Conservation (phyloP, 2,113 vertebrate genomes). For the Pachyramphus minor region DNA sequence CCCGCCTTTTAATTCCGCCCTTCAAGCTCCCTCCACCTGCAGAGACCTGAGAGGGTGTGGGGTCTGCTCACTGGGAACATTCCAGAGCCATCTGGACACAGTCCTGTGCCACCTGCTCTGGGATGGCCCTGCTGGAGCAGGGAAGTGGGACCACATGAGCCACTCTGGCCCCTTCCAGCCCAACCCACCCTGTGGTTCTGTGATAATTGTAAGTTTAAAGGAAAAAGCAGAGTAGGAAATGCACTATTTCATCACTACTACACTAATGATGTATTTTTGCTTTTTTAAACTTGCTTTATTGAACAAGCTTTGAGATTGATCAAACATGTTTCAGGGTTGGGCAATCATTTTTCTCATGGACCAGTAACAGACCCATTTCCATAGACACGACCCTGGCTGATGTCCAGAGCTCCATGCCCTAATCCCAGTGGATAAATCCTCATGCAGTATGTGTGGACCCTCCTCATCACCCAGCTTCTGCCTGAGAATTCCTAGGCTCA, state of each 20-base stretch:
- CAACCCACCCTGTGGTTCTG: neutral
- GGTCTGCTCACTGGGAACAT: too few relatives aligned
- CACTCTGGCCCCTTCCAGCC: neutral
- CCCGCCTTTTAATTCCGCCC: neutral
- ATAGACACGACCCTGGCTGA: fast-evolving
- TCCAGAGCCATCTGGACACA: neutral
- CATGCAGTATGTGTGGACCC: neutral
- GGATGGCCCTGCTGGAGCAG: neutral
- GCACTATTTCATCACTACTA: neutral
- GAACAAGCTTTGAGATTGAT: fast-evolving
- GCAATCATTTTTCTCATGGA: neutral
- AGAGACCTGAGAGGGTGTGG: neutral
- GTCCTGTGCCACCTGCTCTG: neutral
- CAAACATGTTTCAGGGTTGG: neutral
- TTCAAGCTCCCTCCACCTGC: neutral
- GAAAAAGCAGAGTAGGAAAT: neutral
- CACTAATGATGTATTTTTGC: too few relatives aligned
- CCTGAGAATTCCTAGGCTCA: neutral
- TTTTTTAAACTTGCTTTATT: neutral
- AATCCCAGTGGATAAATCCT: neutral
- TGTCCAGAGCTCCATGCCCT: fast-evolving
- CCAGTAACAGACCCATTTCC: fast-evolving
- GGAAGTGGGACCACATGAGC: neutral
- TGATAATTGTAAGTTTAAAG: neutral
- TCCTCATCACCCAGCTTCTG: neutral